Conservation (phyloP, 2,113 vertebrate species). For the Strigops habroptila region DNA sequence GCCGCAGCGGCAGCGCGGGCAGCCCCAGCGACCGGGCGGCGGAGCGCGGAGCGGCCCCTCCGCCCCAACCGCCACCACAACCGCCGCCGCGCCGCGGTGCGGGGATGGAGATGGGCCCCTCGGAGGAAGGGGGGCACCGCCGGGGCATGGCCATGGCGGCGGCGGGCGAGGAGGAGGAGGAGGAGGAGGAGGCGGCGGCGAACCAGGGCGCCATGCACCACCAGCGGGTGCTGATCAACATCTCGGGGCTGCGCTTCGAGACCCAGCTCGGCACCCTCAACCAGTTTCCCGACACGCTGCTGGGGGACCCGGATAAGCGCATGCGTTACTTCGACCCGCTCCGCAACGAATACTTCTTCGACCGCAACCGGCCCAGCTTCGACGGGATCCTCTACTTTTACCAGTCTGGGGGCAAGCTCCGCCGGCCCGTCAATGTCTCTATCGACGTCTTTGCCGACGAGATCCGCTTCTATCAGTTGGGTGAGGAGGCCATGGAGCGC, state of each 20-base stretch:
- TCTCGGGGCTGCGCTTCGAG: constrained; percentile 92
- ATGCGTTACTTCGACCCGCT: constrained; percentile 96
- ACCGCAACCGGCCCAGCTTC: constrained; percentile 94
- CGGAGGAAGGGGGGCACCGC: constrained; percentile 35
- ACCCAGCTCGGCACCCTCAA: constrained; percentile 93
- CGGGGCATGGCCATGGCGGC: constrained; percentile 50
- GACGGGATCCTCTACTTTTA: constrained; percentile 96
- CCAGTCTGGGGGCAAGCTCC: constrained; percentile 92
- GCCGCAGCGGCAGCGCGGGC: not conserved
- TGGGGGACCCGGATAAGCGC: constrained; percentile 90
- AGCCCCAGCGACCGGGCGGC: not conserved
- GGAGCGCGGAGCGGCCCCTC: not conserved
- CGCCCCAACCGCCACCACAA: not conserved
- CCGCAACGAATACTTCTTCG: constrained; percentile 98
- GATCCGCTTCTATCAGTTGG: constrained; percentile 94
- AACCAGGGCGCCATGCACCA: constrained; percentile 79
- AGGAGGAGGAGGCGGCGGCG: constrained; percentile 48
- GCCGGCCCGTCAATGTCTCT: constrained; percentile 91
- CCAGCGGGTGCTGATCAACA: constrained; percentile 93
- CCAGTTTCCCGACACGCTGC: constrained; percentile 92
- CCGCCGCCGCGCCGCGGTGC: not conserved
- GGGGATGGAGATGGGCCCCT: not conserved
- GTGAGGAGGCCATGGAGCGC: constrained; percentile 90
- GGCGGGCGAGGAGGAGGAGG: constrained; percentile 2
- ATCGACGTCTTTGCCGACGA: constrained; percentile 93